These are phyloP conservation scores for Eupithecia inturbata DNA, from an alignment of 2,888 invertebrate species.

Conservation along the genomic window DNA sequence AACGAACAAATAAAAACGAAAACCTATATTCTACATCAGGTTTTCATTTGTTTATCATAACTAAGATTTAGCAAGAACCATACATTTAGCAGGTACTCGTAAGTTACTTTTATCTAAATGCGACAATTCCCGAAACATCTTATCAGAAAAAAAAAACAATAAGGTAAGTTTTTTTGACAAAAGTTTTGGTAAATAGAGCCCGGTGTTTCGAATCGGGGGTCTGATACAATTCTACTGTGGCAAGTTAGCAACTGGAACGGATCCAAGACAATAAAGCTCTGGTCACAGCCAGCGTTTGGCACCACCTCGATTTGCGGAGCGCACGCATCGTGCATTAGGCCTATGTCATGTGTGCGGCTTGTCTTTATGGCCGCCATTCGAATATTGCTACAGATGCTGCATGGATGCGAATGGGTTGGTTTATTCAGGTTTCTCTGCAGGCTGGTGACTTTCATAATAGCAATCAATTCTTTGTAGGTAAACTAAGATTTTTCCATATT, in stretches of 20 bases:
- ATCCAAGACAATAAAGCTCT: conserved; percentile 46
- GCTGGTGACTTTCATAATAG: not conserved
- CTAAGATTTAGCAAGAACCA: no score
- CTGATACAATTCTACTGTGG: conserved; percentile 19
- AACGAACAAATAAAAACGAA: no score
- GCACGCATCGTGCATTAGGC: conserved; percentile 33
- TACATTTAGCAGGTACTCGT: not conserved
- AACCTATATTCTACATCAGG: no score
- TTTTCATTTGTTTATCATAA: no score
- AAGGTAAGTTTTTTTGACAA: no score
- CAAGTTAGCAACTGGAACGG: conserved; percentile 40
- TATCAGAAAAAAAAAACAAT: not conserved
- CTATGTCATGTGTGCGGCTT: conserved; percentile 19
- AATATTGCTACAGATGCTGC: conserved; percentile 12
- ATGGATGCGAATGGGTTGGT: not conserved
- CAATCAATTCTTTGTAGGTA: not conserved
- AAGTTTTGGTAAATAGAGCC: not conserved
- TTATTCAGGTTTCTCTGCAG: not conserved
- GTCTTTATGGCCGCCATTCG: conserved; percentile 15
- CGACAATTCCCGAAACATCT: not conserved
- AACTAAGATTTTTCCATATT: no score
- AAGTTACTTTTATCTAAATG: not conserved
- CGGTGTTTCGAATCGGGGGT: not conserved
- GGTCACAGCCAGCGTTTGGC: conserved; percentile 43
- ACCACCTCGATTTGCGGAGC: conserved; percentile 34